phyloP scores from a whole-genome alignment of 2,797 vertebrate genomes.

The Acipenser transmontanus region DNA sequence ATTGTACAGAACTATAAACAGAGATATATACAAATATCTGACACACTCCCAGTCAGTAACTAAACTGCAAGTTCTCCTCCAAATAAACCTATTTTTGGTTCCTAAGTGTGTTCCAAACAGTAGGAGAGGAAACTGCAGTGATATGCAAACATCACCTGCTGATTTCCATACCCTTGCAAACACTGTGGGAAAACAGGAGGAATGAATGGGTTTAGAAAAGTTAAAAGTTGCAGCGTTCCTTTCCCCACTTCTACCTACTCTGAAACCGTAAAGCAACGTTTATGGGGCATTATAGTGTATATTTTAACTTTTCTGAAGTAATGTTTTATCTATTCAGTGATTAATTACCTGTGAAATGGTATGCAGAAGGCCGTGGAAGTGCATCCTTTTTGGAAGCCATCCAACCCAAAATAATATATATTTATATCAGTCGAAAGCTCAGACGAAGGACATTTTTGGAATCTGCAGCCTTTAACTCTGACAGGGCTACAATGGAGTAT shows the following conservation, averaged over 20 bases:
- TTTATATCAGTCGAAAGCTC: background rate
- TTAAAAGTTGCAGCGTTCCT: background rate
- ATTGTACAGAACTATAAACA: too few species aligned
- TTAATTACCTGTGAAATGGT: background rate
- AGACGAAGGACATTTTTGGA: too few species aligned
- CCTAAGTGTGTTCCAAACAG: too few species aligned
- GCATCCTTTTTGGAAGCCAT: background rate
- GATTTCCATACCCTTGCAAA: constrained; percentile 53
- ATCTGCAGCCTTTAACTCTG: too few species aligned
- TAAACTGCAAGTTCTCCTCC: too few species aligned
- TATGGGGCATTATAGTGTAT: background rate
- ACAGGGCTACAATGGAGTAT: too few species aligned
- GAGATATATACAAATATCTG: too few species aligned
- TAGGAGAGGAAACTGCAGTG: too few species aligned
- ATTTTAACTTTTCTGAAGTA: constrained; percentile 3
- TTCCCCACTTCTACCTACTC: background rate
- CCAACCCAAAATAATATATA: constrained; percentile 6
- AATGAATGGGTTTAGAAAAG: constrained; percentile 9
- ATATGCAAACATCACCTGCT: constrained; percentile 55
- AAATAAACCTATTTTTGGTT: too few species aligned
- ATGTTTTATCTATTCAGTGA: constrained; percentile 1
- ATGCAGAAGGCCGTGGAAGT: background rate
- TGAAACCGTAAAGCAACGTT: background rate
- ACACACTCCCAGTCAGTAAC: too few species aligned
- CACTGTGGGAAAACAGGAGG: constrained; percentile 40